A percentile compares a stretch with the other conserved stretches of the same genome.
Evolutionary conservation across 2,888 invertebrate species (phyloP).

Genomic region (Pediacus dermestoides): DNA sequence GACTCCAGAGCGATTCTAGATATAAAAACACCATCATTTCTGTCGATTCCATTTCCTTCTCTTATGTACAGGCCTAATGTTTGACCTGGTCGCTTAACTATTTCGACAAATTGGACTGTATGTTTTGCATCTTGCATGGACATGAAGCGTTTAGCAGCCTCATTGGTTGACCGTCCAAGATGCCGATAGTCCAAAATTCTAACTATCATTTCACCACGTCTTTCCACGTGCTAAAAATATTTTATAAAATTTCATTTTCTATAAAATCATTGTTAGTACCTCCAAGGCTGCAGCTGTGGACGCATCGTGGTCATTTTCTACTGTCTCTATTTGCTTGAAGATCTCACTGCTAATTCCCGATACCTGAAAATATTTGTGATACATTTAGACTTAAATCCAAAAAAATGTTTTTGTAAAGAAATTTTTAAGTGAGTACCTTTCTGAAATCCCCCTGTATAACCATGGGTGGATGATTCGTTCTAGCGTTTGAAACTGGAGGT

Average conservation of each 20-base stretch:
- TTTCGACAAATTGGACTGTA: conserved; percentile 89
- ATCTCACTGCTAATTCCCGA: conserved; percentile 95
- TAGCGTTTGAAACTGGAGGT: conserved; percentile 61
- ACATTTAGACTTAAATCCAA: not conserved
- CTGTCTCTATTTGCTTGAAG: conserved; percentile 94
- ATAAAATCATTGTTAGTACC: conserved; percentile 53
- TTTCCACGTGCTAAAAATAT: conserved; percentile 65
- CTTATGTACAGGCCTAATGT: conserved; percentile 96
- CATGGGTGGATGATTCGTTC: conserved; percentile 68
- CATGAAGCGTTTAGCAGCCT: conserved; percentile 84
- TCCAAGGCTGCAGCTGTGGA: conserved; percentile 89
- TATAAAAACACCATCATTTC: conserved; percentile 96
- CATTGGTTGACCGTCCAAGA: conserved; percentile 81
- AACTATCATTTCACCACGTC: conserved; percentile 93
- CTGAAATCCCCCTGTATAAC: conserved; percentile 91
- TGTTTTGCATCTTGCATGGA: conserved; percentile 64
- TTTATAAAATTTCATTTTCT: no score
- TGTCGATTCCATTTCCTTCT: conserved; percentile 97
- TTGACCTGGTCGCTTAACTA: conserved; percentile 98
- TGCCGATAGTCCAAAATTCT: conserved; percentile 84
- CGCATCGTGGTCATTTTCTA: conserved; percentile 92
- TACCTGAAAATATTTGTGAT: conserved; percentile 58
- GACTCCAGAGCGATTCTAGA: conserved; percentile 94
- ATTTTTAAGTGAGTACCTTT: no score
- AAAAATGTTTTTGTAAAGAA: no score